A percentile compares a stretch with the other conserved stretches of the same genome.
These are phyloP conservation scores for Platyrinchus mystaceus DNA, from an alignment of 2,797 vertebrate species.

Conservation along the genomic window DNA sequence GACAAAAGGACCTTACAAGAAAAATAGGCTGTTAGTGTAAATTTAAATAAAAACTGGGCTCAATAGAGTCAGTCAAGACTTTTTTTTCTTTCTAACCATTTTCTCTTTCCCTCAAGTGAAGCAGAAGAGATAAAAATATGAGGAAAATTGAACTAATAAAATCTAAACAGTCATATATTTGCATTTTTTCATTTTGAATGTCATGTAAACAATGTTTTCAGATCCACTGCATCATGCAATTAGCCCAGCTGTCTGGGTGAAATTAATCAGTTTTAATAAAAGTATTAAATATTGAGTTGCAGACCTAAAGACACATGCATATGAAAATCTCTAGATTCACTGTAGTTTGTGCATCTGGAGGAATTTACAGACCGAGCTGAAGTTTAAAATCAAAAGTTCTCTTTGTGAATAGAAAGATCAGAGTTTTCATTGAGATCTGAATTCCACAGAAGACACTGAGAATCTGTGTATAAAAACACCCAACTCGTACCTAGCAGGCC, in stretches of 20 bases:
- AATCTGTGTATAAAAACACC: not conserved
- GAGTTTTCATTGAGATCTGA: not conserved
- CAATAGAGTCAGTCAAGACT: not conserved
- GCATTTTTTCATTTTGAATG: not conserved
- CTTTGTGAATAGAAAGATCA: not conserved
- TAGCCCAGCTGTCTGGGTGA: not conserved
- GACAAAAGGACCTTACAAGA: not conserved
- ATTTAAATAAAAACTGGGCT: not conserved
- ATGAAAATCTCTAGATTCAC: not conserved
- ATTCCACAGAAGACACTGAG: not conserved
- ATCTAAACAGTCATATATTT: not conserved
- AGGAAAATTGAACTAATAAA: not conserved
- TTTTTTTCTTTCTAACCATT: not conserved
- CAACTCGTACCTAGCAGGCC: not conserved
- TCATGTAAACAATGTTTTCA: not conserved
- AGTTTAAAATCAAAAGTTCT: not conserved
- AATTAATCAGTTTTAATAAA: constrained; percentile 2
- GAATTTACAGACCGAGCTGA: not conserved
- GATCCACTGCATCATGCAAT: not conserved
- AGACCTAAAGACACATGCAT: not conserved
- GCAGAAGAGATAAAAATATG: not conserved
- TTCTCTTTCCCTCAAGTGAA: not conserved
- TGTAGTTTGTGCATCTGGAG: not conserved
- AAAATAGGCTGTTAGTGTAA: not conserved
- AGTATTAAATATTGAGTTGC: not conserved